Base-by-base conservation (phyloP, 2,888 invertebrate species). In the Hyposoter dolosus region DNA sequence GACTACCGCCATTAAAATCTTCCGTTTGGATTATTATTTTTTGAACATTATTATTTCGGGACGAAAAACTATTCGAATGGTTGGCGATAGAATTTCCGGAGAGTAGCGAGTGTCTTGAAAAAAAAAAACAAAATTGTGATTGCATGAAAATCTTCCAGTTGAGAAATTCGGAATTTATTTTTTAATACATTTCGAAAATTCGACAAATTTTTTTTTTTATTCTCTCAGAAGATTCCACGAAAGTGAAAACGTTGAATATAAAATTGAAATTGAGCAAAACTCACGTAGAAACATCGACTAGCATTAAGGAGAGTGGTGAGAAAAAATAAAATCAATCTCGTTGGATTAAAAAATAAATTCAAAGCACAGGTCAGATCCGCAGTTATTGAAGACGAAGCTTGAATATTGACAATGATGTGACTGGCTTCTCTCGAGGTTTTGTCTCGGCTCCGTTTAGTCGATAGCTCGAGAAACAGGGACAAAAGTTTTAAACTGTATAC, bases 401-500 rank as follows among this genome's bases (percentile, higher is more conserved):
- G 23, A 56, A 56, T 23, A 23, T 60, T 60, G 60, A 15, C 60
- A 60, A 28, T 28, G 15, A 15, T 60, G 60, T 15, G 60, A 23
- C 56, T 56, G 5, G 4, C 0, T 56, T 23, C 28, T 60, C 60
- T 60, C 60, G 23, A 56, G 23, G 56, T 23, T 56, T 56, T 28
- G 60, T 60, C 28, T 60, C 28, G 15, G 28, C 60, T 60, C 28
- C 12, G 60, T 60, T 60, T 5, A 28, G 5, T 60, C 60, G 60
- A 60, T 28, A 0, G 28, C 28, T 60, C 60, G 28, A 28, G 28
- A 28, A 60, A 60, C 60, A 23, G 28, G 60, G 60, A 60, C 23
- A 28, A 28, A 60, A 60, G 60, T 60, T 60, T 60, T 28, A 15
- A 60, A 60, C 28, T 60, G 60, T 60, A 60, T 60, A 60, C 15